phyloP scores from a whole-genome alignment of 2,113 vertebrate genomes.

The Shinisaurus crocodilurus region DNA sequence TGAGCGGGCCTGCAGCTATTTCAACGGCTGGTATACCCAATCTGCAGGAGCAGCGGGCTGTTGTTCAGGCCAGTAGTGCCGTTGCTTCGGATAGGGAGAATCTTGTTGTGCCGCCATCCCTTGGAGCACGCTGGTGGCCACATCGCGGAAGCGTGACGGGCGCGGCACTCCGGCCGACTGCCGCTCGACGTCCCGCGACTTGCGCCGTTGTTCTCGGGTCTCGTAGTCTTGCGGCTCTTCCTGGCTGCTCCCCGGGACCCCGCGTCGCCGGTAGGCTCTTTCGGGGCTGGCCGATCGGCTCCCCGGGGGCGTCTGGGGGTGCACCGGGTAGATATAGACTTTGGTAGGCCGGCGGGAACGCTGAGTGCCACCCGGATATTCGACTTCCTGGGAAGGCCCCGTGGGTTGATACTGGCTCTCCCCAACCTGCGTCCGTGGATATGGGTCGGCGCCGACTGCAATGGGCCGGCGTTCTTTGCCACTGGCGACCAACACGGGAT shows the following conservation, averaged over 20 bases:
- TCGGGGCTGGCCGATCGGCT: neutral
- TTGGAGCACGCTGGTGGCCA: neutral
- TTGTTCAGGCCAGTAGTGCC: neutral
- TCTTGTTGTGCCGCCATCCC: accelerated
- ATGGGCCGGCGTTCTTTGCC: neutral
- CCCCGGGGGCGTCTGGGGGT: neutral
- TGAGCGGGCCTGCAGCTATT: neutral
- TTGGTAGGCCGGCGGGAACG: neutral
- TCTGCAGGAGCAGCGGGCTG: accelerated
- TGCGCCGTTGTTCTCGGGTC: neutral
- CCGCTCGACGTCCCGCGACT: neutral
- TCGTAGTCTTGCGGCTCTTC: neutral
- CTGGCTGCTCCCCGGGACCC: neutral
- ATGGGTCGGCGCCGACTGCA: accelerated
- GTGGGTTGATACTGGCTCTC: neutral
- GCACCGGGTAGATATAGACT: conserved; percentile 22
- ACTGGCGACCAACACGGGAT: neutral
- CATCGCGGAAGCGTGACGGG: neutral
- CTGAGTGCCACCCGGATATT: neutral
- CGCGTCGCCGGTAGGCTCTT: neutral
- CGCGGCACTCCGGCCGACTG: neutral
- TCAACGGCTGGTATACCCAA: neutral
- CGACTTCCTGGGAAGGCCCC: neutral
- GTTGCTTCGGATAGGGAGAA: neutral
- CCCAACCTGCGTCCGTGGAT: neutral